Conservation (phyloP, 2,888 invertebrate genomes). For the Drosophila buzzatii region DNA sequence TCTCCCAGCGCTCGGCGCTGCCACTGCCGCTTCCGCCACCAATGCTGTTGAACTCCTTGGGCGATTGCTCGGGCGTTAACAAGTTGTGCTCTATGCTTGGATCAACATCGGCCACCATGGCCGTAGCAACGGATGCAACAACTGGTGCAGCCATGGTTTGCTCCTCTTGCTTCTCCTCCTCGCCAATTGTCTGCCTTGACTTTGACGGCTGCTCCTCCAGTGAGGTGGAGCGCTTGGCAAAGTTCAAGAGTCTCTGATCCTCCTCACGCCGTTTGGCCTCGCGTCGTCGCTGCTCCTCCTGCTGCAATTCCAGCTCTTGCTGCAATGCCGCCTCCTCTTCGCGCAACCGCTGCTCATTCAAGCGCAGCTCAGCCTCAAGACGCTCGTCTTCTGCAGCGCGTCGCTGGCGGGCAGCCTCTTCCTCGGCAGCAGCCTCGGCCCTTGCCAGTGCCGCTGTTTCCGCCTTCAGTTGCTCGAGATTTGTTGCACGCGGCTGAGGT, state of each 20-base stretch:
- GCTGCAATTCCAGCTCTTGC: constrained; percentile 64
- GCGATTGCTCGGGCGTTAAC: constrained; percentile 82
- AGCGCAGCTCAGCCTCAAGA: constrained; percentile 69
- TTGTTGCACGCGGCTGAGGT: constrained; percentile 57
- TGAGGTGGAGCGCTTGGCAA: constrained; percentile 72
- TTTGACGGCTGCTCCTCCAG: constrained; percentile 16
- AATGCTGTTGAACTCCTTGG: constrained; percentile 61
- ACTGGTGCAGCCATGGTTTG: neutral
- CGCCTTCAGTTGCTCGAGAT: constrained; percentile 34
- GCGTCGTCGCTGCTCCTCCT: constrained; percentile 71
- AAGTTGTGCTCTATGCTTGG: constrained; percentile 63
- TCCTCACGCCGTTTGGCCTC: constrained; percentile 80
- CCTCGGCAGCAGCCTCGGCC: constrained; percentile 25
- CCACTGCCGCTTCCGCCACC: constrained; percentile 73
- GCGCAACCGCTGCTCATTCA: constrained; percentile 69
- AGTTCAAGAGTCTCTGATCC: constrained; percentile 76
- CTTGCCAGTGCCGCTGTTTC: constrained; percentile 25
- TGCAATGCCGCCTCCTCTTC: constrained; percentile 73
- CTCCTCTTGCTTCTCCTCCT: neutral
- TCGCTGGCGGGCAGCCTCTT: constrained; percentile 36
- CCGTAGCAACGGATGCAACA: neutral
- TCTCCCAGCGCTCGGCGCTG: constrained; percentile 79
- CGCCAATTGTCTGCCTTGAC: neutral
- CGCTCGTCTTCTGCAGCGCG: constrained; percentile 72
- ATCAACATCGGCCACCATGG: constrained; percentile 16